phyloP scores from a whole-genome alignment of 2,113 vertebrate species.

The Hypomesus transpacificus region DNA sequence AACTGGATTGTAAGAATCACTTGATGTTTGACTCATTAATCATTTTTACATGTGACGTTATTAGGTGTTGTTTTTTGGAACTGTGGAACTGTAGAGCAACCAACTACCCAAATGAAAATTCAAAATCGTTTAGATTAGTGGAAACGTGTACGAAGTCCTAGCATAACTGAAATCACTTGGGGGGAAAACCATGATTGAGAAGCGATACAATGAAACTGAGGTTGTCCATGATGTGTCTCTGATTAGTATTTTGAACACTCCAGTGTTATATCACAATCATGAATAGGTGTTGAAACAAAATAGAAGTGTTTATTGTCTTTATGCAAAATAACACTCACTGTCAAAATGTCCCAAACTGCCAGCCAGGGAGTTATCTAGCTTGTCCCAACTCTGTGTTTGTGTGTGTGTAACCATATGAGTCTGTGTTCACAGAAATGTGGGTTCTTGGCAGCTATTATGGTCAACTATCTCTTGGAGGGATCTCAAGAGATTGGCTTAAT shows the following conservation, averaged over 20 bases:
- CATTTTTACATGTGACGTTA: neutral
- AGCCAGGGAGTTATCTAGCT: neutral
- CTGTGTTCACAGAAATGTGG: too few species aligned
- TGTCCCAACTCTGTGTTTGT: slow-evolving; percentile 31
- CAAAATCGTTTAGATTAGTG: slow-evolving; percentile 24
- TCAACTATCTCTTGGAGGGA: too few species aligned
- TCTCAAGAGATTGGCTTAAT: too few species aligned
- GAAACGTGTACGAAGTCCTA: slow-evolving; percentile 32
- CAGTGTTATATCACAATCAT: slow-evolving; percentile 11
- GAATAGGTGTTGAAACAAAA: slow-evolving; percentile 1
- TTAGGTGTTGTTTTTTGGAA: slow-evolving; percentile 16
- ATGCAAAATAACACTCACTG: slow-evolving; percentile 29
- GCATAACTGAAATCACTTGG: slow-evolving; percentile 29
- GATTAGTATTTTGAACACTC: neutral
- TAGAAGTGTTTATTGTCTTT: slow-evolving; percentile 13
- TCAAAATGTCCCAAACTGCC: slow-evolving; percentile 23
- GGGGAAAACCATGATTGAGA: neutral
- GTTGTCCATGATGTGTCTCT: neutral
- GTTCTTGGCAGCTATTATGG: too few species aligned
- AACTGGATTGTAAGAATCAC: slow-evolving; percentile 8
- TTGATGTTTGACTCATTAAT: slow-evolving; percentile 8
- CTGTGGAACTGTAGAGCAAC: slow-evolving; percentile 6
- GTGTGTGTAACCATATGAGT: too few species aligned
- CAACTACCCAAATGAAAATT: slow-evolving; percentile 21
- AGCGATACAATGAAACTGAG: neutral